A percentile compares a stretch with the other conserved stretches of the same genome.
phyloP scores from a whole-genome alignment of 2,888 invertebrate genomes.

The Boloria selene region DNA sequence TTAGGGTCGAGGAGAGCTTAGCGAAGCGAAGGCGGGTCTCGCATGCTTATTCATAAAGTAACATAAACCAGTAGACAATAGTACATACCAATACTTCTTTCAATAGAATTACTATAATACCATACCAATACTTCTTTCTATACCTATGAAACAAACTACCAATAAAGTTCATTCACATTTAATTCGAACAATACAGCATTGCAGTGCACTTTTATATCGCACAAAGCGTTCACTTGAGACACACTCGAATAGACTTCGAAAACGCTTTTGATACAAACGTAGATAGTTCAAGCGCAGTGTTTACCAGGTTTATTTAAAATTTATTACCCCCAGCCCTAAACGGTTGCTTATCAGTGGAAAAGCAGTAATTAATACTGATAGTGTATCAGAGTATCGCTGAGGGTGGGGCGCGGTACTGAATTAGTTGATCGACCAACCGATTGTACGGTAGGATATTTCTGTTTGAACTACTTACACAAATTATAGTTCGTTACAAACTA shows the following conservation, averaged over 20 bases:
- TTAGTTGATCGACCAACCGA: constrained; percentile 5
- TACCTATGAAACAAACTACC: too few relatives aligned
- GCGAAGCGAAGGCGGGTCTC: too few relatives aligned
- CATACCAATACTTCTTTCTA: too few relatives aligned
- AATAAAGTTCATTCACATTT: not conserved
- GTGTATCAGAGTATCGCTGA: constrained; percentile 2
- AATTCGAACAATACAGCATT: constrained; percentile 5
- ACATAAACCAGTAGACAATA: too few relatives aligned
- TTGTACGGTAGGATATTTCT: not conserved
- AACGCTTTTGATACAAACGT: constrained; percentile 14
- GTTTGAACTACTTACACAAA: not conserved
- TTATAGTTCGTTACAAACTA: not conserved
- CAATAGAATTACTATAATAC: too few relatives aligned
- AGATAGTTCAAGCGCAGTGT: not conserved
- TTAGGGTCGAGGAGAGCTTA: too few relatives aligned
- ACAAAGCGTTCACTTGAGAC: constrained; percentile 11
- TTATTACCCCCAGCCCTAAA: constrained; percentile 14
- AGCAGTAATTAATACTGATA: constrained; percentile 20
- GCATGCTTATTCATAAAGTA: too few relatives aligned
- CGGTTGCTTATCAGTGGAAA: constrained; percentile 17
- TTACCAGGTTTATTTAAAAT: constrained; percentile 17
- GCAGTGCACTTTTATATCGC: not conserved
- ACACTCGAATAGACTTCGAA: constrained; percentile 12
- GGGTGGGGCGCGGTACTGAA: constrained; percentile 6
- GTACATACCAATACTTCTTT: too few relatives aligned